Base-by-base conservation (phyloP, 2,888 invertebrate genomes). In the Flexamia atlantica region DNA sequence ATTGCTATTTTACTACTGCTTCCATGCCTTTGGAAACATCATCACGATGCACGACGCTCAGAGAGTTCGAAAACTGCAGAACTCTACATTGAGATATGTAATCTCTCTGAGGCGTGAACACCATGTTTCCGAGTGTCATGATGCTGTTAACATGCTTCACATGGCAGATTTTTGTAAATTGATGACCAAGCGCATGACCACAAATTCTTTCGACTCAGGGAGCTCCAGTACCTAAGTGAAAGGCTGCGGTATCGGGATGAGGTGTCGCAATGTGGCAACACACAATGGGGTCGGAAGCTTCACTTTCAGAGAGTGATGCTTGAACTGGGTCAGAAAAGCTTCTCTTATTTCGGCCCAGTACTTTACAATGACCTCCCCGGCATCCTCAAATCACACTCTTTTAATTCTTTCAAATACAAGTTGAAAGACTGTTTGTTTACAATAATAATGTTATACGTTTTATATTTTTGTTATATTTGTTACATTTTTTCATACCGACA, bases 181-280 rank as follows among this genome's bases (percentile, higher is more conserved):
- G 2, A 23, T 53, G 53, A 53, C 46, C 5, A 20, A 60, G 23
- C 23, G 60, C 23, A 14, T 32, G 30, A 68, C 68, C 32, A 68
- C 30, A 28, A 68, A 68, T 9, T 68, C 32, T 32, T 68, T 17
- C 17, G n/a, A 68, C 30, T 68, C 30, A 30, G 30, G 28, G 30
- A 68, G 68, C 68, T 17, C 32, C 32, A 30, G 68, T 68, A 32
- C 68, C 68, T 30, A 12, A 68, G 68, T 68, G 68, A 68, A 32
- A 68, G 68, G n/a, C 30, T 68, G 30, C 17, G 28, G 30, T 68
- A 68, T 30, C 14, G 68, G 17, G 30, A 30, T 68, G 68, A 68
- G 68, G 68, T 68, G 3, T 68, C 68, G 32, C 68, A 68, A 30
- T 17, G 30, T 28, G 68, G n/a, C 68, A 60, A 3, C 60, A 4